Percentiles rank a stretch among this genome's conserved stretches.
Conservation (phyloP, 2,797 vertebrate species). For the Podarcis siculus region DNA sequence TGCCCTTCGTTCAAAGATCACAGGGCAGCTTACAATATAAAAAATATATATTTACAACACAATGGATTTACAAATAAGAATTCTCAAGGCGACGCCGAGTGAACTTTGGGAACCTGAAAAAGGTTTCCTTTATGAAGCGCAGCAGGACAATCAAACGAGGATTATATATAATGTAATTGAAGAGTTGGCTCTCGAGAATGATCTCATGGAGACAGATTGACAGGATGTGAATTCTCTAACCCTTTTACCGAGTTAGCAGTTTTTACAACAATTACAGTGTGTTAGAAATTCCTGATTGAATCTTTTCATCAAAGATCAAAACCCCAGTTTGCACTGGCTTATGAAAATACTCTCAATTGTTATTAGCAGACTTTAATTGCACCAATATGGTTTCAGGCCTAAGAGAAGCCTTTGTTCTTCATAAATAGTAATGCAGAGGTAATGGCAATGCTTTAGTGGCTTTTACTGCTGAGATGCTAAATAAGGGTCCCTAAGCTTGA, state of each 20-base stretch:
- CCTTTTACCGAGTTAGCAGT: constrained; percentile 37
- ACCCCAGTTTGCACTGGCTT: constrained; percentile 56
- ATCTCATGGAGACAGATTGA: constrained; percentile 49
- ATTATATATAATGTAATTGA: constrained; percentile 51
- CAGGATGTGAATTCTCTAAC: constrained; percentile 57
- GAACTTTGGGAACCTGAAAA: constrained; percentile 46
- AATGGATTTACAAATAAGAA: constrained; percentile 11
- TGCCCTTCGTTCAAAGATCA: too few species aligned
- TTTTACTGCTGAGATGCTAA: constrained; percentile 69
- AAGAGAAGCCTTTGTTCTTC: constrained; percentile 70
- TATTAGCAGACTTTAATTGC: constrained; percentile 66
- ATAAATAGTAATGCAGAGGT: constrained; percentile 61
- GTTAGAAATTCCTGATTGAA: constrained; percentile 59
- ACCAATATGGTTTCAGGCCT: constrained; percentile 65
- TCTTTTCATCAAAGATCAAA: constrained; percentile 67
- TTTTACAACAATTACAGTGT: constrained; percentile 52
- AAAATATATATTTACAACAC: background rate
- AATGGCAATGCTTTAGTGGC: constrained; percentile 59
- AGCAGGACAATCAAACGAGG: constrained; percentile 39
- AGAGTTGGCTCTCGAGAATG: constrained; percentile 28
- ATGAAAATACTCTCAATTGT: constrained; percentile 67
- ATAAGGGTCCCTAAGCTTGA: constrained; percentile 66
- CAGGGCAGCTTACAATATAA: too few species aligned
- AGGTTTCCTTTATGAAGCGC: background rate
- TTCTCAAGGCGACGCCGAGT: constrained; percentile 7